Conservation (phyloP, 30 jellyfish, hydroid and myxozoan species). For the Cassiopea andromeda region DNA sequence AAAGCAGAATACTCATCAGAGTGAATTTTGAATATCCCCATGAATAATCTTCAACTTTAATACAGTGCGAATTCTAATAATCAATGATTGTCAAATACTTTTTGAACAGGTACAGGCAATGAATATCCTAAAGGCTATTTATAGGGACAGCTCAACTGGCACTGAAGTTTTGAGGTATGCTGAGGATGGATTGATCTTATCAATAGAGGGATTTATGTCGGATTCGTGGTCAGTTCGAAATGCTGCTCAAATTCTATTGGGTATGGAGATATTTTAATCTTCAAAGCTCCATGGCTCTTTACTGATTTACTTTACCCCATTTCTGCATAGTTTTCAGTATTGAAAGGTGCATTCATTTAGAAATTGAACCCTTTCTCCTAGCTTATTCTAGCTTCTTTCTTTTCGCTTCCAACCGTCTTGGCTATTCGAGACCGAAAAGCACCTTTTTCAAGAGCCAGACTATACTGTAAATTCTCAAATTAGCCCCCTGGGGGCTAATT, state of each 20-base stretch:
- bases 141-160: slow-evolving; percentile 83
- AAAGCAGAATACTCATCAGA: no score
- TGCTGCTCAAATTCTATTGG: slow-evolving; percentile 84
- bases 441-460: not conserved
- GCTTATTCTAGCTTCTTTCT: no score
- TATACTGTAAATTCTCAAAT: no score
- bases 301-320: not conserved
- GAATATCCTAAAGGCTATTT: slow-evolving; percentile 81
- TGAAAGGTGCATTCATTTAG: no score
- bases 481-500: not conserved
- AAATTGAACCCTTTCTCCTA: no score
- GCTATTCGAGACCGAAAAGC: not conserved
- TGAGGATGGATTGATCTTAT: slow-evolving; percentile 73
- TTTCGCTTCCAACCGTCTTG: no score
- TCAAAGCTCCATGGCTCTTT: not conserved
- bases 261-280: not conserved
- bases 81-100: not conserved
- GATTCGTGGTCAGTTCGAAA: slow-evolving; percentile 87
- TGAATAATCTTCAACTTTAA: no score
- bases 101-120: slow-evolving; percentile 78
- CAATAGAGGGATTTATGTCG: slow-evolving; percentile 86
- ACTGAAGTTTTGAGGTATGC: slow-evolving; percentile 74
- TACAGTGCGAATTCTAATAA: not conserved
- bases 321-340: no score
- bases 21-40: no score